These are phyloP conservation scores for pig (Sus scrofa) DNA, from an alignment of 2,113 vertebrate species.

Conservation along the genomic window T2T-Sscrofa CM000818.6:62181001-62181500, in stretches of 20 bases:
- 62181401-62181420: background rate
- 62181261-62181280: background rate
- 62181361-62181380: background rate
- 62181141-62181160: too few species aligned
- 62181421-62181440: background rate
- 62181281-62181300: background rate
- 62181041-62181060: too few species aligned
- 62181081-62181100: too few species aligned
- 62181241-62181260: background rate
- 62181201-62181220: background rate
- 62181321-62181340: accelerated
- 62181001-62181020: too few species aligned
- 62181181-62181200: background rate
- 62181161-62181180: background rate
- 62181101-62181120: too few species aligned
- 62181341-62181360: background rate
- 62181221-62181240: background rate
- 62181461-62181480: too few species aligned
- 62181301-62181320: background rate
- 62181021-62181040: too few species aligned
- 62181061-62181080: too few species aligned
- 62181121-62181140: too few species aligned
- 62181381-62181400: background rate
- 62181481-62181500: too few species aligned
- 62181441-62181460: background rate